Base-by-base conservation (phyloP, 2,113 vertebrate genomes). In the Oostethus manadensis region DNA sequence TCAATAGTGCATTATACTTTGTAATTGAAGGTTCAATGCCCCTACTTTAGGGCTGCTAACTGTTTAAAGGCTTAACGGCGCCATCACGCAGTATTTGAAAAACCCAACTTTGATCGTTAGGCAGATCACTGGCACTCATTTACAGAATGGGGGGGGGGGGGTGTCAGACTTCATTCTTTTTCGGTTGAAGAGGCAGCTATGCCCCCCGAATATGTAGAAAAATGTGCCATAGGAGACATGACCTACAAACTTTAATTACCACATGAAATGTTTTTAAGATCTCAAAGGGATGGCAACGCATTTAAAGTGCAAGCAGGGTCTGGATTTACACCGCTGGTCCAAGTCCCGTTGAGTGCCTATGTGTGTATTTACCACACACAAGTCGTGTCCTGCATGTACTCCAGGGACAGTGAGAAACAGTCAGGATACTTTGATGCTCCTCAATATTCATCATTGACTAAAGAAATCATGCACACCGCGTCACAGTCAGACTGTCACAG, bases 201-300 rank as follows among this genome's bases (percentile, higher is more conserved):
- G 65, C 86, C 86, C 90, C n/a, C 87, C 81, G 85, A 83, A 92
- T 93, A 92, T 91, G 88, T 86, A 89, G 90, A 88, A 91, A 90
- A 87, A 62, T 81, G 92, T 93, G 92, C 92, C 94, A 91, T 88
- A 90, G 89, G 93, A 94, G 91, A 89, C 89, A 74, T 94, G 94
- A 95, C 93, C 94, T 94, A 94, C 93, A 95, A 88, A 92, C 93
- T 96, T 93, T 94, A 97, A 95, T 96, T 95, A 95, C 91, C 90
- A 89, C 91, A 92, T 93, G 87, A 94, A 94, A 94, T 92, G 93
- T 93, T 91, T 4, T 33, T 92, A 93, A 89, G 87, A 91, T 88
- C 84, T 77, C 72, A 92, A 89, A 93, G 86, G 87, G 92, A 90
- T 86, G 73, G 74, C 74, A 82, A 90, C 88, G 85, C 22, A 42